Base-by-base conservation (phyloP, 2,113 vertebrate species). In the Genyomyrus donnyi region DNA sequence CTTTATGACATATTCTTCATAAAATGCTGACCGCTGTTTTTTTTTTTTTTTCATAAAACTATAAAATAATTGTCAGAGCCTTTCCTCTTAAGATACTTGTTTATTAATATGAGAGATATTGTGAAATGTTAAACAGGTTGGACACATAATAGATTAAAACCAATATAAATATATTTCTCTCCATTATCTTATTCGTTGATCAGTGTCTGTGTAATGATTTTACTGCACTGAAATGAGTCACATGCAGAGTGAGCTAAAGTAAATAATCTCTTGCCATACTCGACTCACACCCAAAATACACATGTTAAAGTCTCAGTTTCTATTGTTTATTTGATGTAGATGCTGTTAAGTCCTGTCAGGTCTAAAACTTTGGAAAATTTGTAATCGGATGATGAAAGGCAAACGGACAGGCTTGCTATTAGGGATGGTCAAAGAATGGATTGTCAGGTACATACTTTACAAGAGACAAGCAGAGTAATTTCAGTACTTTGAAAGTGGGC, bases 391-490 rank as follows among this genome's bases (percentile, higher is more conserved):
- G 83, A 45, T 46, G 45, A 85, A 85, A 46, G 24, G 35, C 6
- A 87, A 87, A 50, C 49, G 9, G n/a, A 15, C 52, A 27, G 27
- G 15, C 48, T 52, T 52, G 85, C 10, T 31, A 13, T 27, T 87
- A 13, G 13, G 24, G 24, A 52, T 88, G 48, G 10, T 17, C 17
- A 42, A 50, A 46, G 66, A 70, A 52, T 46, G 42, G 46, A 74
- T 27, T 89, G 45, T 80, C 27, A 24, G 27, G 31, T n/a, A 46
- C 9, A 15, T 50, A 80, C 46, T 8, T 10, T 24, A 27, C 53
- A 27, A 85, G 88, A 88, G 66, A 86, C 89, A 91, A 90, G 90
- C 52, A 86, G 56, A 56, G 66, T 90, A 92, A 90, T 91, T 92
- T 93, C 83, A 58, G 85, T 9, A 45, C 85, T 45, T n/a, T 52